phyloP scores from a whole-genome alignment of 2,888 invertebrate species.

The Ennomos fuscantarius region DNA sequence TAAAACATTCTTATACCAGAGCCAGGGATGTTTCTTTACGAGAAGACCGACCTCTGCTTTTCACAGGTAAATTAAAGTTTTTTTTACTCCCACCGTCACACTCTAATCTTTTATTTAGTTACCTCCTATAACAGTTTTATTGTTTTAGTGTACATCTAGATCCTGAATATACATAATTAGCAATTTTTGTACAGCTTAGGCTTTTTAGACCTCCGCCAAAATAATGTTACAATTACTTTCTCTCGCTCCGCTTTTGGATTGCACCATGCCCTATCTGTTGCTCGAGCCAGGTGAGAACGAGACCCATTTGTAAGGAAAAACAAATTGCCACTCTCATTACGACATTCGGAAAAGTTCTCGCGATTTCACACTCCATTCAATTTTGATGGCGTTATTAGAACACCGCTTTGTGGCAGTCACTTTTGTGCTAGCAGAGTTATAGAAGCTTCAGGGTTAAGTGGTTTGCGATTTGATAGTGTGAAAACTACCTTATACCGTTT shows the following conservation, averaged over 20 bases:
- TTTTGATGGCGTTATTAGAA: constrained; percentile 65
- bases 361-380: constrained; percentile 71
- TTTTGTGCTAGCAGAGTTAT: constrained; percentile 21
- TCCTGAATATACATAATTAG: too few species aligned
- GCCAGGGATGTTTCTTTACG: too few species aligned
- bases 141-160: too few species aligned
- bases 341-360: constrained; percentile 68
- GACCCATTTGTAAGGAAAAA: constrained; percentile 73
- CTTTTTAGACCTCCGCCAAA: too few species aligned
- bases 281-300: constrained; percentile 71
- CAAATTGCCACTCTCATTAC: constrained; percentile 75
- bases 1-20: too few species aligned
- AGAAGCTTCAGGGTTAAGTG: constrained; percentile 7
- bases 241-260: constrained; percentile 45
- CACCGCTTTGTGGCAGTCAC: constrained; percentile 40
- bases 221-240: too few species aligned
- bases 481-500: background rate
- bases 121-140: too few species aligned
- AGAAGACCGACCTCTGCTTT: too few species aligned
- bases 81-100: too few species aligned
- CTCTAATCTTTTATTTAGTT: too few species aligned
- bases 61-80: too few species aligned
- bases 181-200: too few species aligned
- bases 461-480: background rate
- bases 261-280: constrained; percentile 66